These are phyloP conservation scores for Neocrepidodera transversa DNA, from an alignment of 2,888 invertebrate species.

Conservation along the genomic window DNA sequence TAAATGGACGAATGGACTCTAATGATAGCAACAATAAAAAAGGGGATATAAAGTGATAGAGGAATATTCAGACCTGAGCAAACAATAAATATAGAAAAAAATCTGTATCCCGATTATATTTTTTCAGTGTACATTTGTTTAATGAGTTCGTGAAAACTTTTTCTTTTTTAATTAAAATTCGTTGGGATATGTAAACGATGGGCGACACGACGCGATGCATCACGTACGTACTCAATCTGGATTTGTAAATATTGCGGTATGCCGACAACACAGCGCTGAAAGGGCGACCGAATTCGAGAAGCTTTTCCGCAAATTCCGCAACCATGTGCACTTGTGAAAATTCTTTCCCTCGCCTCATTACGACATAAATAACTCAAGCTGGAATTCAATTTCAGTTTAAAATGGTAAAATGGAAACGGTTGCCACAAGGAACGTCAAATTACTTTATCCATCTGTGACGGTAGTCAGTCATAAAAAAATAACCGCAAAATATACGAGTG, in stretches of 20 bases:
- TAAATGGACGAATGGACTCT: too few relatives aligned
- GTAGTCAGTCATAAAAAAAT: constrained; percentile 15
- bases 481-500: too few relatives aligned
- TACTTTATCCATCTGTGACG: constrained; percentile 17
- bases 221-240: background rate
- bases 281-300: constrained; percentile 10
- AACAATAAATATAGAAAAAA: too few relatives aligned
- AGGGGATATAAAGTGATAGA: too few relatives aligned
- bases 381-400: constrained; percentile 31
- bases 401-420: constrained; percentile 22
- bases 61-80: too few relatives aligned
- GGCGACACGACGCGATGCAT: background rate
- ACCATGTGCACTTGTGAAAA: constrained; percentile 23
- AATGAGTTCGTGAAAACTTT: too few relatives aligned
- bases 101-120: too few relatives aligned
- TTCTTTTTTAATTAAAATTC: too few relatives aligned
- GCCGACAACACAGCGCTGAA: constrained; percentile 8
- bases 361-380: constrained; percentile 30
- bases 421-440: constrained; percentile 9
- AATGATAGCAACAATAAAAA: too few relatives aligned
- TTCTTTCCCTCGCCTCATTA: constrained; percentile 29
- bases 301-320: constrained; percentile 13
- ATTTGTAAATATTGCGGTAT: constrained; percentile 14
- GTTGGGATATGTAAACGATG: too few relatives aligned
- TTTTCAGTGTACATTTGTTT: too few relatives aligned